Percentiles rank a stretch among this genome's conserved stretches.
These are phyloP conservation scores for Hippotragus niger DNA, from an alignment of 2,113 vertebrate species.

Conservation along the genomic window DNA sequence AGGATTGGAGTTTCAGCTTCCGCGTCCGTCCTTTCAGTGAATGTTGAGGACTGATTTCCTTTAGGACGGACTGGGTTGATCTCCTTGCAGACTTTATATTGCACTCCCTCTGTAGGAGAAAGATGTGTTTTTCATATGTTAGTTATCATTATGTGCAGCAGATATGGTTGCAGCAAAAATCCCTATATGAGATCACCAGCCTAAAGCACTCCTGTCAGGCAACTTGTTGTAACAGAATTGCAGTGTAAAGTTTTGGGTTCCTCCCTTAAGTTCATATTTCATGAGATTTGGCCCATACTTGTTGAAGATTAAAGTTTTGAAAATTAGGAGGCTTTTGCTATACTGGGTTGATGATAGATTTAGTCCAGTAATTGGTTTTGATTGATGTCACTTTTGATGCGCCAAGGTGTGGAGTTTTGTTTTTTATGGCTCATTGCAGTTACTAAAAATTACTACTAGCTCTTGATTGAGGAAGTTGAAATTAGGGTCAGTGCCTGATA, in stretches of 20 bases:
- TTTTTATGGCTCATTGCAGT: background rate
- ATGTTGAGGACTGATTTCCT: background rate
- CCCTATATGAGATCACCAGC: background rate
- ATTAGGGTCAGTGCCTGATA: slow-evolving; percentile 5
- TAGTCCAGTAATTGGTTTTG: slow-evolving; percentile 20
- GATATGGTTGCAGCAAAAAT: background rate
- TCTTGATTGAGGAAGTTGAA: slow-evolving; percentile 5
- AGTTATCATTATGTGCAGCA: background rate
- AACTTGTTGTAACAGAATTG: background rate
- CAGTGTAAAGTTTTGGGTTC: background rate
- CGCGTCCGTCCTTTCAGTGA: background rate
- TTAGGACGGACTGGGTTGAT: background rate
- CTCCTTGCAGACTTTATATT: background rate
- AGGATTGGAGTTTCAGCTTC: background rate
- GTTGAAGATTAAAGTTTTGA: slow-evolving; percentile 21
- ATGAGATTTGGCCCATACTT: background rate
- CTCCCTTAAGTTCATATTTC: background rate
- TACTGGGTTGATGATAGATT: background rate
- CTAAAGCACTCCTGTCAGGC: background rate
- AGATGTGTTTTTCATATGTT: background rate
- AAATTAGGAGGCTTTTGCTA: background rate
- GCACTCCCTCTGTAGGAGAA: background rate
- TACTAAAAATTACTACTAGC: background rate
- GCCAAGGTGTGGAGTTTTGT: background rate
- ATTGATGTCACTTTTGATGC: background rate